Evolutionary conservation across 2,113 vertebrate genomes (phyloP).

Genomic region (Pseudolaguvia tuberculata): DNA sequence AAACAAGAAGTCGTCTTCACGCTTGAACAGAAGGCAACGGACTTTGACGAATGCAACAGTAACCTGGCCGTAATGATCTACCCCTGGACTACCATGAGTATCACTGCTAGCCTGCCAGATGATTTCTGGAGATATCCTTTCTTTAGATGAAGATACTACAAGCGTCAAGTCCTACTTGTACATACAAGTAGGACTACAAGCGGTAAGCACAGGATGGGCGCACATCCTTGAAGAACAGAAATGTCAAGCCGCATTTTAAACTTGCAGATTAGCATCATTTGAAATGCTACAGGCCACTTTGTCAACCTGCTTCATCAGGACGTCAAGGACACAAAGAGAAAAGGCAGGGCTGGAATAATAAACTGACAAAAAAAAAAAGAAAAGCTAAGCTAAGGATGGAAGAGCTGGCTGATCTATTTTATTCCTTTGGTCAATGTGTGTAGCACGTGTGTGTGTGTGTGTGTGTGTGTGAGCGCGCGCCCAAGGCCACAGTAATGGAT

Average conservation of each 20-base stretch:
- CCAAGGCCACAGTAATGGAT: conserved; percentile 27
- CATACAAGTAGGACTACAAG: conserved; percentile 1
- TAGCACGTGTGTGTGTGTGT: neutral
- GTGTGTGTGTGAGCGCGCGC: neutral
- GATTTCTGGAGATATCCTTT: too few relatives aligned
- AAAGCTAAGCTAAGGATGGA: neutral
- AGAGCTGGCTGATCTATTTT: conserved; percentile 12
- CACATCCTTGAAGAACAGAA: conserved; percentile 27
- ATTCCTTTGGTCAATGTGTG: conserved; percentile 3
- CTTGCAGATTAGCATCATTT: conserved; percentile 17
- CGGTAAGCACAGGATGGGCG: conserved; percentile 14
- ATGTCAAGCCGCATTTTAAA: conserved; percentile 35
- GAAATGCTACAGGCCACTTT: conserved; percentile 21
- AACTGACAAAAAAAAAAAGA: neutral
- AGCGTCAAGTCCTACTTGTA: too few relatives aligned
- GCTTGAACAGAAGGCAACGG: conserved; percentile 32
- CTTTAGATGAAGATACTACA: neutral
- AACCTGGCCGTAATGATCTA: conserved; percentile 46
- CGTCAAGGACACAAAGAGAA: neutral
- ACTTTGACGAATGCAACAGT: conserved; percentile 47
- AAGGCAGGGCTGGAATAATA: conserved; percentile 9
- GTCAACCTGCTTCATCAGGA: neutral
- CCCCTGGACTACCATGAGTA: conserved; percentile 38
- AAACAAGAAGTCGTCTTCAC: neutral
- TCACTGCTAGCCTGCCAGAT: conserved; percentile 24